Base-by-base conservation (phyloP, 2,797 vertebrate species). In the Psittacula derbiana region DNA sequence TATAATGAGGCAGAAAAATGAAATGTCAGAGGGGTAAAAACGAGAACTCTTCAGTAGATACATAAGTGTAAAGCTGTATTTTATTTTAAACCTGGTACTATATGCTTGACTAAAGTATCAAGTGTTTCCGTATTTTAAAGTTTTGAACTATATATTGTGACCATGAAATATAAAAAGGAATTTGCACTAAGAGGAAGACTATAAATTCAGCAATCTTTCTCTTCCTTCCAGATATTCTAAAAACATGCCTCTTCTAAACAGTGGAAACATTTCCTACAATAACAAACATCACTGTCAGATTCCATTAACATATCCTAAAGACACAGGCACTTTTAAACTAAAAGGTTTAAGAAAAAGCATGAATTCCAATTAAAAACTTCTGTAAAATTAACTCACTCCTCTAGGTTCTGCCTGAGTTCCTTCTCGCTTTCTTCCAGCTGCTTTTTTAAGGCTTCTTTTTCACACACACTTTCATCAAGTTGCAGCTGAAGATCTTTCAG, bases 341-440 rank as follows among this genome's bases (percentile, higher is more conserved):
- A 41, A 76, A 58, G 3, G 5, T 52, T 88, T 69, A 82, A 43
- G 31, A 64, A 74, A 71, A 87, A 19, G 7, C 46, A 80, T 6
- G 50, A 88, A 71, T 40, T 60, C 44, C 21, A 94, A 4, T 11
- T 0, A 74, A 50, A 18, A 61, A 44, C 15, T 73, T 78, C 21
- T 50, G 38, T 47, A 72, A 16, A 76, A 33, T 50, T 70, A 91
- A 98, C 99, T 99, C 97, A 99, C 99, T 99, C 99, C 78, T 99
- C 99, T 31, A 99, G 96, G 76, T 98, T 98, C 81, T 97, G 98
- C 90, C 98, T 98, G 65, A 99, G 98, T 53, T 99, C 99, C 7
- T 93, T 98, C 97, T 99, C 99, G 0, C 98, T 98, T 93, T 98
- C 99, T 72, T 98, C 93, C 25, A 99, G 98, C 72, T 98, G 98